phyloP scores from a whole-genome alignment of 2,797 vertebrate species.

The Poecilia velifera region DNA sequence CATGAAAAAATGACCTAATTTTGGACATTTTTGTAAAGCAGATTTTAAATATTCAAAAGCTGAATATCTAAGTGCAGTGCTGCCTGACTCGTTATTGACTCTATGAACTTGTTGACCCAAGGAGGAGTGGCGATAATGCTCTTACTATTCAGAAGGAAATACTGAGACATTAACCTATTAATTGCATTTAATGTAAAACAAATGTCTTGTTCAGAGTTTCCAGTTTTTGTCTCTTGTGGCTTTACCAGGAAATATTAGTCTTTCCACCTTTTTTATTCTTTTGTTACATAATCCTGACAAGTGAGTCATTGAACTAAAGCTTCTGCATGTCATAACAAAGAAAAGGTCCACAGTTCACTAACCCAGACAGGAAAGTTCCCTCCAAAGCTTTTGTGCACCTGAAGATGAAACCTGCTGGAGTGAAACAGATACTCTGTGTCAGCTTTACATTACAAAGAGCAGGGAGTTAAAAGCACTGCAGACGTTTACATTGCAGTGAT shows the following conservation, averaged over 20 bases:
- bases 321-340: slow-evolving; percentile 49
- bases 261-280: slow-evolving; percentile 30
- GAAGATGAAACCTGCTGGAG: slow-evolving; percentile 33
- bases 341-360: slow-evolving; percentile 13
- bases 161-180: not conserved
- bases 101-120: too few relatives aligned
- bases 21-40: not conserved
- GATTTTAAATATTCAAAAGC: not conserved
- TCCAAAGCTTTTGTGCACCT: slow-evolving; percentile 30
- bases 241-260: not conserved
- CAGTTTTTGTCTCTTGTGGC: not conserved
- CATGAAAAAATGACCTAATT: not conserved
- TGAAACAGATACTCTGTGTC: slow-evolving; percentile 41
- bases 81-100: not conserved
- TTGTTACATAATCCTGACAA: slow-evolving; percentile 43
- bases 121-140: not conserved
- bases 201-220: not conserved
- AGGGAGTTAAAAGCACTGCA: slow-evolving; percentile 23
- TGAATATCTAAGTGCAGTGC: not conserved
- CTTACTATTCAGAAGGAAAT: not conserved
- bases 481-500: slow-evolving; percentile 1
- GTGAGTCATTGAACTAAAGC: slow-evolving; percentile 58
- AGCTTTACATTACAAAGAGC: slow-evolving; percentile 26
- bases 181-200: not conserved
- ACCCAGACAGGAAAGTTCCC: slow-evolving; percentile 25